Evolutionary conservation across 2,888 invertebrate species (phyloP).

Genomic region (Melipona bicolor): DNA sequence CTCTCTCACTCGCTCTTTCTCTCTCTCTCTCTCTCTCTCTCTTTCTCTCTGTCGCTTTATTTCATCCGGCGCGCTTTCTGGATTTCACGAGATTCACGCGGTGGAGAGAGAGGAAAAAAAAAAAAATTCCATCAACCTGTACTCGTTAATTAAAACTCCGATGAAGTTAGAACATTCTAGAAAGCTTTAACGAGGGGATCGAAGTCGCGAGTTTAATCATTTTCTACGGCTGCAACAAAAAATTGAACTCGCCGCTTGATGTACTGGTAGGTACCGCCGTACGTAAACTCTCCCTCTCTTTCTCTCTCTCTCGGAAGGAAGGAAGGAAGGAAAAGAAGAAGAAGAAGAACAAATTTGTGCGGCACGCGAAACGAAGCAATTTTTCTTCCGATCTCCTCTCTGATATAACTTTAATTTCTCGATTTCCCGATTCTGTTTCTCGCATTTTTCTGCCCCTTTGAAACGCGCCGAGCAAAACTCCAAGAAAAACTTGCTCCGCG

Average conservation of each 20-base stretch:
- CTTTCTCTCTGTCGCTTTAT: background rate
- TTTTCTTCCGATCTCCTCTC: conserved; percentile 47
- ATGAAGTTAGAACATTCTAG: conserved; percentile 20
- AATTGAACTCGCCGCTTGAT: conserved; percentile 10
- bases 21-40: background rate
- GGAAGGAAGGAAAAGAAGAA: no score
- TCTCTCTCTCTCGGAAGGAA: no score
- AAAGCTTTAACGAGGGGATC: conserved; percentile 25
- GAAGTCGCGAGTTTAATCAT: conserved; percentile 53
- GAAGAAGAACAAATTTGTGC: conserved; percentile 16
- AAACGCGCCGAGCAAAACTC: background rate
- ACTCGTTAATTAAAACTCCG: conserved; percentile 48
- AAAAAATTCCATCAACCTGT: background rate
- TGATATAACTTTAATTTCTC: conserved; percentile 55
- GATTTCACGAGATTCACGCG: no score
- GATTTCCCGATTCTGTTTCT: conserved; percentile 34
- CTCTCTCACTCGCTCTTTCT: background rate
- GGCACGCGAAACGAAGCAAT: conserved; percentile 43
- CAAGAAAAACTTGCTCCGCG: conserved; percentile 25
- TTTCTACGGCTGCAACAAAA: conserved; percentile 38
- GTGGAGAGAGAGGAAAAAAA: no score
- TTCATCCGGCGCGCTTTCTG: no score
- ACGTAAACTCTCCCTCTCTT: conserved; percentile 15
- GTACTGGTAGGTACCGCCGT: background rate
- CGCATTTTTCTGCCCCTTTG: conserved; percentile 9